Conservation (phyloP, 2,113 vertebrate genomes). For the Cololabis saira region DNA sequence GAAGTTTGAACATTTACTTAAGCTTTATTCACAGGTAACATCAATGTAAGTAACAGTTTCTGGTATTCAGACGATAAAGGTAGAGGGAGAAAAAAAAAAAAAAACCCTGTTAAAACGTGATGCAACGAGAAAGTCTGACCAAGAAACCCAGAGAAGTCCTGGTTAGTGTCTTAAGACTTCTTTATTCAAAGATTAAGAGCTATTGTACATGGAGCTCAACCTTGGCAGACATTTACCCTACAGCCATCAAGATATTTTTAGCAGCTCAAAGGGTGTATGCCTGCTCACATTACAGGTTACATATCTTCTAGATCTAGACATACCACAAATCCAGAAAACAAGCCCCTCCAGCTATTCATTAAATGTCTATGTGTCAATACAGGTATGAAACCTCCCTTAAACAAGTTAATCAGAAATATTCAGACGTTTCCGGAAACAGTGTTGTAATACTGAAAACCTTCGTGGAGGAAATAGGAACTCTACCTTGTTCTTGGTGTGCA, state of each 20-base stretch:
- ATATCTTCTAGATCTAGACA: conserved; percentile 4
- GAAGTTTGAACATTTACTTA: background rate
- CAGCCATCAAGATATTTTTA: conserved; percentile 35
- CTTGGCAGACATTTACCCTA: conserved; percentile 16
- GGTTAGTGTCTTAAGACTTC: conserved; percentile 8
- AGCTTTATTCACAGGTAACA: background rate
- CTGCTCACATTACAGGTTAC: conserved; percentile 14
- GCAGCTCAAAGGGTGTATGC: conserved; percentile 10
- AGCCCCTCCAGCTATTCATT: background rate
- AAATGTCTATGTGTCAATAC: background rate
- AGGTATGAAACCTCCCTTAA: background rate
- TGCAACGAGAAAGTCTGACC: background rate
- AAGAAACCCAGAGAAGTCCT: conserved; percentile 4
- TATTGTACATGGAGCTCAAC: background rate
- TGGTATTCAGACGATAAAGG: background rate
- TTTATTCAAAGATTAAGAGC: conserved; percentile 21
- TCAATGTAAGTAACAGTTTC: background rate
- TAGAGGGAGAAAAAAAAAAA: background rate
- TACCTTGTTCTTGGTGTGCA: conserved; percentile 99
- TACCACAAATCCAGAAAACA: conserved; percentile 6
- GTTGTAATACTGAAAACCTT: background rate
- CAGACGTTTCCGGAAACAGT: background rate
- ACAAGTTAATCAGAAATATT: conserved; percentile 1
- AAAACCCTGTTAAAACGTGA: too few relatives aligned
- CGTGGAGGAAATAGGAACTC: too few relatives aligned